A percentile compares a stretch with the other conserved stretches of the same genome.
Evolutionary conservation across 2,113 vertebrate genomes (phyloP).

Genomic region (Oreotrochilus melanogaster): DNA sequence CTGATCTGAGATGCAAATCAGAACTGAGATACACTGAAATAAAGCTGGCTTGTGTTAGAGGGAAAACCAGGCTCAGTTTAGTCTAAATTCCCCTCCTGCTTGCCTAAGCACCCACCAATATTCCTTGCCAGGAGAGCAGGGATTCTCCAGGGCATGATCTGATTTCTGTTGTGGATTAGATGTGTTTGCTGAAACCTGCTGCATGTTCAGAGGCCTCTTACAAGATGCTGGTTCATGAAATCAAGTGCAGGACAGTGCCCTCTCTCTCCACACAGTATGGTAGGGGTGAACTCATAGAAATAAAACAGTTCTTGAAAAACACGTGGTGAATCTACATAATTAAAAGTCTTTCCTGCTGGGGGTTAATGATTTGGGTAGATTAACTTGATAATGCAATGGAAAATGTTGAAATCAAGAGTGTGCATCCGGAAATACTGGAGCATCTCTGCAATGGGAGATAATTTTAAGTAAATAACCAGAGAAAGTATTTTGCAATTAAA

Average conservation of each 20-base stretch:
- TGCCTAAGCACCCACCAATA: not conserved
- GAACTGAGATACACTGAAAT: not conserved
- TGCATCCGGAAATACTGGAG: constrained; percentile 15
- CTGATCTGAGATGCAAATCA: not conserved
- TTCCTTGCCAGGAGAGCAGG: not conserved
- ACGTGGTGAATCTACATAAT: constrained; percentile 57
- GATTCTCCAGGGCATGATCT: not conserved
- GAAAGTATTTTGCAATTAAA: constrained; percentile 69
- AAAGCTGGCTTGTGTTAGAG: not conserved
- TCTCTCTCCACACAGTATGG: not conserved
- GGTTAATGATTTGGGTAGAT: constrained; percentile 69
- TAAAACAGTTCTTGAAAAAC: constrained; percentile 51
- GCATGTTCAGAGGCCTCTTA: not conserved
- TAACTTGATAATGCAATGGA: constrained; percentile 51
- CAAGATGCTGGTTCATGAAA: not conserved
- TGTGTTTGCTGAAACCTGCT: not conserved
- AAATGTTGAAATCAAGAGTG: constrained; percentile 13
- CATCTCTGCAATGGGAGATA: constrained; percentile 5
- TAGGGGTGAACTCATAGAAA: constrained; percentile 11
- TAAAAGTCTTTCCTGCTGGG: constrained; percentile 67
- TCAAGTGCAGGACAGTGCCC: not conserved
- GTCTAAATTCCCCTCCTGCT: not conserved
- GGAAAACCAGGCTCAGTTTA: not conserved
- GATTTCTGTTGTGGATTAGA: not conserved
- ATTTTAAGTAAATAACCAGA: constrained; percentile 65